Base-by-base conservation (phyloP, 2,113 vertebrate species). In the Dicrurus megarhynchus region DNA sequence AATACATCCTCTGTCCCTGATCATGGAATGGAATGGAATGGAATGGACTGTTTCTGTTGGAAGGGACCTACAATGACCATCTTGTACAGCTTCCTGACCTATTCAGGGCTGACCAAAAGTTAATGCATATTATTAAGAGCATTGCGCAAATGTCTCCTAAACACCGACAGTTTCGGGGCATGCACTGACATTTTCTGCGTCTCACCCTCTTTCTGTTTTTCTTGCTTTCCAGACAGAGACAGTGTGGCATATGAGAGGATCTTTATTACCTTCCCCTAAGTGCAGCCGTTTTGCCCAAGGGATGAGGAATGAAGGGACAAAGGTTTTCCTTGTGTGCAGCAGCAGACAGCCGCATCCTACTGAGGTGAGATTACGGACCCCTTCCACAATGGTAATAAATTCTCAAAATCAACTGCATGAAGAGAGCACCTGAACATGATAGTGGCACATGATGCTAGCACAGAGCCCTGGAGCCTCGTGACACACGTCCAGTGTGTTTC, bases 231-330 rank as follows among this genome's bases (percentile, higher is more conserved):
- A 95, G 26, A 47, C 76, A 75, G 8, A 59, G 71, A 42, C 27
- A 80, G 13, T 0, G 10, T 70, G 57, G 77, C 28, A 63, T 77
- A 86, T 73, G 78, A 84, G 76, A 65, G 46, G 49, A 79, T 79
- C 52, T 46, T 71, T 90, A 84, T 79, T 53, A 64, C 23, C 42
- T 91, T 84, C 56, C 35, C 28, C 13, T 56, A 57, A 76, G 57
- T 22, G 33, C 60, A 80, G 53, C 13, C 16, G 2, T 86, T 94
- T 59, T 61, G 30, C 69, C 76, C 46, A 60, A 55, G 26, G 85
- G 73, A 74, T 26, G 55, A 92, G 65, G 53, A 77, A 73, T 75
- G 75, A 76, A 92, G 69, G 44, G 53, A 97, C 92, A 97, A 94
- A 94, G 71, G 53, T 46, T 91, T 80, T 75, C 46, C 76, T 88